A percentile compares a stretch with the other conserved stretches of the same genome.
Conservation (phyloP, 1,140 invertebrate genomes). For the Drosophila micromelanica region DNA sequence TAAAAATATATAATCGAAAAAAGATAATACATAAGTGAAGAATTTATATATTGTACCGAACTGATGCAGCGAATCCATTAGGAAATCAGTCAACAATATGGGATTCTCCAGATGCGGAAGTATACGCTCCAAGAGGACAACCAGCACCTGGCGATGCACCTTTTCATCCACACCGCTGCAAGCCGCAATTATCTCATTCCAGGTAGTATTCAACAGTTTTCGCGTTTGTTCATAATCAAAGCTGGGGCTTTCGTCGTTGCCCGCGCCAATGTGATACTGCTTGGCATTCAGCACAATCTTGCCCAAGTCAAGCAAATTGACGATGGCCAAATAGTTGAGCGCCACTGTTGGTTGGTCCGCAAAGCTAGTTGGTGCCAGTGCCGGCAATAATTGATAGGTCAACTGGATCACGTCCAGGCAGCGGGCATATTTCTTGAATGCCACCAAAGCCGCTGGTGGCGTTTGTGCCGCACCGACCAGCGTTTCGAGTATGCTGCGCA, state of each 20-base stretch:
- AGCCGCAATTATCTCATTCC: conserved; percentile 90
- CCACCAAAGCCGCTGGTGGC: conserved; percentile 84
- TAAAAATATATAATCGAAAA: not conserved
- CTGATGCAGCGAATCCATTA: conserved; percentile 94
- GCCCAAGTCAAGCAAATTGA: conserved; percentile 85
- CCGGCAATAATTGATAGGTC: conserved; percentile 86
- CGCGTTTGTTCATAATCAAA: conserved; percentile 84
- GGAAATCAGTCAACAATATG: conserved; percentile 94
- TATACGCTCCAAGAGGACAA: conserved; percentile 92
- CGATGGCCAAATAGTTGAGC: conserved; percentile 89
- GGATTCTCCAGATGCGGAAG: conserved; percentile 93
- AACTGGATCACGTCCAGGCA: conserved; percentile 88
- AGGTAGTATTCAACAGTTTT: conserved; percentile 87
- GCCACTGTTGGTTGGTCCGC: conserved; percentile 63
- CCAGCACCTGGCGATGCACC: conserved; percentile 91
- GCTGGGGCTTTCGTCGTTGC: not conserved
- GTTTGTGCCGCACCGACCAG: conserved; percentile 85
- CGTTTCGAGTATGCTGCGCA: conserved; percentile 86
- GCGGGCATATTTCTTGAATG: conserved; percentile 87
- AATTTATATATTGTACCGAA: conserved; percentile 85
- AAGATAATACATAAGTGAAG: not conserved
- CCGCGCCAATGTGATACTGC: conserved; percentile 38
- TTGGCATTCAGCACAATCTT: conserved; percentile 46
- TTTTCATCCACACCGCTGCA: conserved; percentile 86
- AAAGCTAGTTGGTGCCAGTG: conserved; percentile 76